Evolutionary conservation across 92 coral and sea anemone species (phyloP).

Genomic region (Diadumene lineata): DNA sequence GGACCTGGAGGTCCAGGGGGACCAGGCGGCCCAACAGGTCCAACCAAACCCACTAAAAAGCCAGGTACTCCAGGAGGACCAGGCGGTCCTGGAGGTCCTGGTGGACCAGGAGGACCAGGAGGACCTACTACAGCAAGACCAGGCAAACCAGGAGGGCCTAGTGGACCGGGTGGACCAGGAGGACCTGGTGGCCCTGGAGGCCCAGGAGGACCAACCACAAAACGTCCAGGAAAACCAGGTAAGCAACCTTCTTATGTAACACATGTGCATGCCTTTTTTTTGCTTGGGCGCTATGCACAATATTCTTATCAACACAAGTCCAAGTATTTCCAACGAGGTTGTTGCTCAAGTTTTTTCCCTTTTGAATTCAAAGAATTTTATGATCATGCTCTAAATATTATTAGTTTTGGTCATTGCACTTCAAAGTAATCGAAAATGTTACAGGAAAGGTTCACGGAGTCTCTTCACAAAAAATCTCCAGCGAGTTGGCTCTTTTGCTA

Average conservation of each 20-base stretch:
- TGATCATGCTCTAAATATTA: too few species aligned
- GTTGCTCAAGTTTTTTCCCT: too few species aligned
- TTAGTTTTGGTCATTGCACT: too few species aligned
- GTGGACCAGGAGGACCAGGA: slow-evolving; percentile 65
- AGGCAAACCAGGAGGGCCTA: slow-evolving; percentile 80
- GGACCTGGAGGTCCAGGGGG: slow-evolving; percentile 82
- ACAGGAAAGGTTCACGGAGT: too few species aligned
- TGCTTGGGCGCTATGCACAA: too few species aligned
- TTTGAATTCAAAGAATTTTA: too few species aligned
- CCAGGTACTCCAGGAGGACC: slow-evolving; percentile 95
- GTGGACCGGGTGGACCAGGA: slow-evolving; percentile 68
- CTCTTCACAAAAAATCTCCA: too few species aligned
- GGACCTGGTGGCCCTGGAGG: slow-evolving; percentile 79
- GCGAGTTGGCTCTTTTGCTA: too few species aligned
- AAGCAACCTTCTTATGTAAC: slow-evolving; percentile 56
- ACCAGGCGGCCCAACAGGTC: slow-evolving; percentile 77
- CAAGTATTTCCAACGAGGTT: too few species aligned
- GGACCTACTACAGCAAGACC: slow-evolving; percentile 72
- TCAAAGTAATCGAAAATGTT: too few species aligned
- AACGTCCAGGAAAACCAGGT: slow-evolving; percentile 75
- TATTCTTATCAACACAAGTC: too few species aligned
- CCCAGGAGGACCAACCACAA: slow-evolving; percentile 62
- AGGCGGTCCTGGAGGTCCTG: slow-evolving; percentile 76
- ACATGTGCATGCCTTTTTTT: too few species aligned
- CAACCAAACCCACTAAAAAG: slow-evolving; percentile 60